phyloP scores from a whole-genome alignment of 37 sponge, comb jelly and placozoan species.

The Spongilla lacustris region DNA sequence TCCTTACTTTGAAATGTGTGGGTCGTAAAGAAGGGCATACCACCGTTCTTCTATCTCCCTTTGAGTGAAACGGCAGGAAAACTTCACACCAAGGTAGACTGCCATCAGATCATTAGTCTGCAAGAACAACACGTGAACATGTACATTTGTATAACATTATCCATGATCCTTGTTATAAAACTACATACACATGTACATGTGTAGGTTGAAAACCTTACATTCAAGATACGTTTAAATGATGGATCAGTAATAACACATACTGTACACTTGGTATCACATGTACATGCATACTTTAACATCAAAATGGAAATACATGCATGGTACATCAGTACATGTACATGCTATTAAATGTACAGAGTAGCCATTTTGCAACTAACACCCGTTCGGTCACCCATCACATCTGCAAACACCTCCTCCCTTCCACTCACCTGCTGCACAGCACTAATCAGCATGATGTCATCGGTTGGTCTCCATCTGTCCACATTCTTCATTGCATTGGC shows the following conservation, averaged over 20 bases:
- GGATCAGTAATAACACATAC: no score
- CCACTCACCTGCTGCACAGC: constrained; percentile 80
- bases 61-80: constrained; percentile 88
- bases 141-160: not conserved
- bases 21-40: constrained; percentile 90
- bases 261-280: no score
- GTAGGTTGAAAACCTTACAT: no score
- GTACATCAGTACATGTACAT: no score
- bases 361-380: no score
- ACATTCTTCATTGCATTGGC: constrained; percentile 58
- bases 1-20: constrained; percentile 74
- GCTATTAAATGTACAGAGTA: no score
- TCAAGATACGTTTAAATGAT: no score
- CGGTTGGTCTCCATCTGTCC: constrained; percentile 90
- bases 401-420: no score
- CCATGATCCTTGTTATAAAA: not conserved
- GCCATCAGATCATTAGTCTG: constrained; percentile 84
- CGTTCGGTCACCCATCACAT: no score
- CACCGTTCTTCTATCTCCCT: constrained; percentile 93
- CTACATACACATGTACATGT: no score
- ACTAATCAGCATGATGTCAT: constrained; percentile 89
- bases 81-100: constrained; percentile 89
- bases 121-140: not conserved
- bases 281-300: no score
- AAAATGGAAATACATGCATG: no score